These are phyloP conservation scores for Aramus guarauna DNA, from an alignment of 2,113 vertebrate species.

Conservation along the genomic window DNA sequence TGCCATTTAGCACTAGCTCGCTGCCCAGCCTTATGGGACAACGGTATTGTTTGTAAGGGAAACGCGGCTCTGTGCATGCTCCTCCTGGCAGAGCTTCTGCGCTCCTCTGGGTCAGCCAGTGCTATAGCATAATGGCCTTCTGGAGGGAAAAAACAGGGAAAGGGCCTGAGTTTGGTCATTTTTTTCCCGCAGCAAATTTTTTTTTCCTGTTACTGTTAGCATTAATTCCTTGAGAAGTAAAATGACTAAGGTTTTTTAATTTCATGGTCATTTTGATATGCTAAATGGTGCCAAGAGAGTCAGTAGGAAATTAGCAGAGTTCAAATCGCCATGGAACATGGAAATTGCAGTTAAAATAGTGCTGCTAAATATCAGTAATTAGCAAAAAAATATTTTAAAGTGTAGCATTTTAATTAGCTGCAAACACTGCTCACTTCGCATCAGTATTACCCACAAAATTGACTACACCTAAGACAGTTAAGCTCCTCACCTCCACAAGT, in stretches of 20 bases:
- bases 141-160: background rate
- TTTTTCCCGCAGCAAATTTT: background rate
- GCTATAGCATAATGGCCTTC: background rate
- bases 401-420: conserved; percentile 9
- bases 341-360: conserved; percentile 29
- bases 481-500: background rate
- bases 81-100: background rate
- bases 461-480: background rate
- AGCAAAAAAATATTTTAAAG: conserved; percentile 38
- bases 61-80: background rate
- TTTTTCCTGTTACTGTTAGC: background rate
- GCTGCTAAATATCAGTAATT: conserved; percentile 36
- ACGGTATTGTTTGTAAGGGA: background rate
- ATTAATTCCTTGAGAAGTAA: background rate
- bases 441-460: background rate
- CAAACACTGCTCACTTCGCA: background rate
- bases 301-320: conserved; percentile 5
- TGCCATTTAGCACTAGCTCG: background rate
- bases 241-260: background rate
- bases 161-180: background rate
- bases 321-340: background rate
- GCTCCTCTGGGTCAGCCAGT: background rate
- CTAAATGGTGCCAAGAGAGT: background rate
- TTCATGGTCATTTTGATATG: conserved; percentile 44
- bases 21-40: background rate